A percentile compares a stretch with the other conserved stretches of the same genome.
phyloP scores from a whole-genome alignment of 2,797 vertebrate species.

The Oreonectes daqikongensis region DNA sequence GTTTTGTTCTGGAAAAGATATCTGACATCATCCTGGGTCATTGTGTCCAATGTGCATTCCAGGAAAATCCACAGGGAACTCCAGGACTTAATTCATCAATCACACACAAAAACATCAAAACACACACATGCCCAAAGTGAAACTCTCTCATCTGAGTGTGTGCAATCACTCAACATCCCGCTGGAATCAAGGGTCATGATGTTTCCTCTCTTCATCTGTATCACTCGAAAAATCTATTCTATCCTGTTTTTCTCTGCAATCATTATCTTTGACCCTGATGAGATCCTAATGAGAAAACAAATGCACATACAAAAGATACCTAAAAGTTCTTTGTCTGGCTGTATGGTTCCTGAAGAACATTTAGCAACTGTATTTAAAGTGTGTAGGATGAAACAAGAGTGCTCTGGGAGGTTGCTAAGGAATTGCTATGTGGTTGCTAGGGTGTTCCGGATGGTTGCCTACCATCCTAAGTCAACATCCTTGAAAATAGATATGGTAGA shows the following conservation, averaged over 20 bases:
- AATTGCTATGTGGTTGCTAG: not conserved
- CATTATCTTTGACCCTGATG: not conserved
- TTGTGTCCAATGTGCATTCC: slow-evolving; percentile 8
- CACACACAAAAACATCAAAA: not conserved
- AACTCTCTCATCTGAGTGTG: not conserved
- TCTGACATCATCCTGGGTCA: not conserved
- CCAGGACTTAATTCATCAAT: not conserved
- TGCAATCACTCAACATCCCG: slow-evolving; percentile 8
- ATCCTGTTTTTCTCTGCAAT: slow-evolving; percentile 1
- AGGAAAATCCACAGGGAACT: slow-evolving; percentile 22
- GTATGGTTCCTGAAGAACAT: too few species aligned
- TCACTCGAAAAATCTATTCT: not conserved
- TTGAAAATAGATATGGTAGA: too few species aligned
- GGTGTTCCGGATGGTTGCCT: not conserved
- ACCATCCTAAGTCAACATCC: too few species aligned
- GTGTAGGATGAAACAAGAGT: not conserved
- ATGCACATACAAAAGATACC: too few species aligned
- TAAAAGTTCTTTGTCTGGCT: too few species aligned
- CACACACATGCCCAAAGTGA: not conserved
- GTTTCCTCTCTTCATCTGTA: slow-evolving; percentile 16
- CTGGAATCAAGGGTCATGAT: slow-evolving; percentile 9
- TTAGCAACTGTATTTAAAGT: too few species aligned
- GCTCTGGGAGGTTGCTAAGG: not conserved
- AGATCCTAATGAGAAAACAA: not conserved
- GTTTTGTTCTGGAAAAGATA: not conserved